Evolutionary conservation across 2,797 vertebrate genomes (phyloP).

Genomic region (Columba guinea): DNA sequence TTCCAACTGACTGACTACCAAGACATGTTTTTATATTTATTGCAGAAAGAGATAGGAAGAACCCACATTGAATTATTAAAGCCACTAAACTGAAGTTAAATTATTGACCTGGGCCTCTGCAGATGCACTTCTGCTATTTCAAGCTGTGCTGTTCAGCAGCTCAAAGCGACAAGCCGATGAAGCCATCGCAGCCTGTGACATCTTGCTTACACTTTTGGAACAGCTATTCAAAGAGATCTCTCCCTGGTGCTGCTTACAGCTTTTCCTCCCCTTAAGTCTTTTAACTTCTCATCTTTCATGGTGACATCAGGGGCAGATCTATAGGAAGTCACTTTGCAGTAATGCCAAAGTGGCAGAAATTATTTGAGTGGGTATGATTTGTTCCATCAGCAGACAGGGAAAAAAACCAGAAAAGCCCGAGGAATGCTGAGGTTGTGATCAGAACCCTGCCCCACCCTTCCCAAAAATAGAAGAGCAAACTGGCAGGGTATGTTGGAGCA

Average conservation of each 20-base stretch:
- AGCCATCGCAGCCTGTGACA: neutral
- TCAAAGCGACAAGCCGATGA: neutral
- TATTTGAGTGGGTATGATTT: neutral
- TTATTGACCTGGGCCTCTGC: constrained; percentile 18
- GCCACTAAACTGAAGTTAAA: neutral
- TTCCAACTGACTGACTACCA: neutral
- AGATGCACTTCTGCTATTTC: constrained; percentile 29
- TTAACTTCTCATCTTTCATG: neutral
- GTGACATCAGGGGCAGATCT: neutral
- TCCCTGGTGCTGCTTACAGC: constrained; percentile 3
- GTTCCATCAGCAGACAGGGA: neutral
- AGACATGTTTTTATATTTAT: neutral
- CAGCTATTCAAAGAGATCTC: neutral
- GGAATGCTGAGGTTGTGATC: neutral
- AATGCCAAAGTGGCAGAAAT: constrained; percentile 17
- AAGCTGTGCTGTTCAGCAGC: neutral
- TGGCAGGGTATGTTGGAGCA: neutral
- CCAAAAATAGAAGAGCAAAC: neutral
- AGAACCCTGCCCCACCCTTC: neutral
- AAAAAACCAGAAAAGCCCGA: neutral
- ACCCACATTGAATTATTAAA: neutral
- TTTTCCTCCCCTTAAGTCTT: neutral
- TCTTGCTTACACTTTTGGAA: constrained; percentile 1
- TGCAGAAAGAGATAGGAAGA: neutral
- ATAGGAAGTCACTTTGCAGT: neutral